These are phyloP conservation scores for Parochlus steinenii DNA, from an alignment of 2,888 invertebrate genomes.

Conservation along the genomic window DNA sequence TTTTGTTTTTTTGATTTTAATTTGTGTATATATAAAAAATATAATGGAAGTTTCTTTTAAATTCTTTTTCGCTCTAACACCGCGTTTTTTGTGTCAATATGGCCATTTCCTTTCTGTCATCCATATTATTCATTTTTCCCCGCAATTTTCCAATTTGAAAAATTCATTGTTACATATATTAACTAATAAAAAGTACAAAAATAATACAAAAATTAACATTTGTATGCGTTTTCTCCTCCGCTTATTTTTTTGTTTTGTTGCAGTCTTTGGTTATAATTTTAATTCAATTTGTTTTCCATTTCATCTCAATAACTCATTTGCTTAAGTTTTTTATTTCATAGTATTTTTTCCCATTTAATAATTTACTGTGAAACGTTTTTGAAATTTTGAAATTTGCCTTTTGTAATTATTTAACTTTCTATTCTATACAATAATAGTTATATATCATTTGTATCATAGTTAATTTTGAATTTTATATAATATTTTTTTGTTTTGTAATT, in stretches of 20 bases:
- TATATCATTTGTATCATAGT: no score
- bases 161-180: no score
- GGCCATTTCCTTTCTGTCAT: not conserved
- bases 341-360: slow-evolving; percentile 5
- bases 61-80: no score
- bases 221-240: slow-evolving; percentile 2
- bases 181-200: no score
- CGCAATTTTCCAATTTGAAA: no score
- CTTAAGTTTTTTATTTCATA: slow-evolving; percentile 2
- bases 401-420: slow-evolving; percentile 1
- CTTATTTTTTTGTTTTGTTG: slow-evolving; percentile 26
- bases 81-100: slow-evolving; percentile 1
- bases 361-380: slow-evolving; percentile 8
- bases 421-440: not conserved
- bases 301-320: slow-evolving; percentile 11
- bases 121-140: no score
- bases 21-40: no score
- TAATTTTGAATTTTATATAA: no score
- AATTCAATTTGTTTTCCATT: slow-evolving; percentile 23
- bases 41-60: no score
- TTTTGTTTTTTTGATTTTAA: no score
- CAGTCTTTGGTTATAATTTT: slow-evolving; percentile 32
- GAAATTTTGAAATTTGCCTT: not conserved
- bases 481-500: no score
- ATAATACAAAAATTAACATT: no score